These are phyloP conservation scores for Turdus rufiventris DNA, from an alignment of 2,113 vertebrate genomes.

Conservation along the genomic window DNA sequence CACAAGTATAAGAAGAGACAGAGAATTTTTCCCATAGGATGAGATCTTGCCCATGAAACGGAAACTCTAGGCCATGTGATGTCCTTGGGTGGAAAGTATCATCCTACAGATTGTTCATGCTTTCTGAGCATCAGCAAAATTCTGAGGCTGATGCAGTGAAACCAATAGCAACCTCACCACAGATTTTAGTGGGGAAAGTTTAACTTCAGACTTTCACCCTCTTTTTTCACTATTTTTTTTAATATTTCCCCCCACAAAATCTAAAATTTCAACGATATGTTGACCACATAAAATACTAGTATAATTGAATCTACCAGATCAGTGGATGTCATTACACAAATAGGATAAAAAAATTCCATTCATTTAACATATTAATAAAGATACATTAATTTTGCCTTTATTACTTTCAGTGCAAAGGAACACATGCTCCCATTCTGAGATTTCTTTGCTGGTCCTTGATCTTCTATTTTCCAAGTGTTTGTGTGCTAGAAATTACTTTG, in stretches of 20 bases:
- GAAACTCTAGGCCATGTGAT: not conserved
- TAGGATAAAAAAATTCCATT: not conserved
- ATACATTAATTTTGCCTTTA: not conserved
- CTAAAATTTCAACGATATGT: not conserved
- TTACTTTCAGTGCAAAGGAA: not conserved
- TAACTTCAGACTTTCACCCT: not conserved
- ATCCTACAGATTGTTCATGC: not conserved
- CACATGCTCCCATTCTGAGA: not conserved
- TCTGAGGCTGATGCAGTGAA: not conserved
- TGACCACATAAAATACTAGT: not conserved
- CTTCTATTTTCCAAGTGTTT: not conserved
- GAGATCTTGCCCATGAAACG: not conserved
- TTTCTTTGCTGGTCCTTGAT: not conserved
- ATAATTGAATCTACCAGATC: not conserved
- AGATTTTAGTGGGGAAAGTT: not conserved
- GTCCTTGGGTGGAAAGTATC: not conserved
- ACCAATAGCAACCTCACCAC: not conserved
- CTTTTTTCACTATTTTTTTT: not conserved
- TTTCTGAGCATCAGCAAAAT: not conserved
- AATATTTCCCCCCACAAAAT: not conserved
- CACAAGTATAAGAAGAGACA: not conserved
- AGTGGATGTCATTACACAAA: not conserved
- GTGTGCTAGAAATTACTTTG: not conserved
- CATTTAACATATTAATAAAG: not conserved
- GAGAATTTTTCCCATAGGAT: not conserved